These are phyloP conservation scores for Augiades crinisus DNA, from an alignment of 2,888 invertebrate genomes.

Conservation along the genomic window DNA sequence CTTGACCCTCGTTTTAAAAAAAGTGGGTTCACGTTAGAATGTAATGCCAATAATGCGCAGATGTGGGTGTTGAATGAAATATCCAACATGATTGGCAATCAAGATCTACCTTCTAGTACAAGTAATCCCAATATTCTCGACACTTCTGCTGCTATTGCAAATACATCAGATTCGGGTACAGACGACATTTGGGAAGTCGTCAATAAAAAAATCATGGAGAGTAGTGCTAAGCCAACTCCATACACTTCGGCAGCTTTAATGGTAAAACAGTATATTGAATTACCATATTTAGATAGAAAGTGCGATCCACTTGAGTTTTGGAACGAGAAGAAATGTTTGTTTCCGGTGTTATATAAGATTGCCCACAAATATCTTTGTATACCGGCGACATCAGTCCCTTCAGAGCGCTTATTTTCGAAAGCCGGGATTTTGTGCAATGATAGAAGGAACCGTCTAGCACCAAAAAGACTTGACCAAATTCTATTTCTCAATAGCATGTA, in stretches of 20 bases:
- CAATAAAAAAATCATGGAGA: no score
- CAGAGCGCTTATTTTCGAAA: constrained; percentile 34
- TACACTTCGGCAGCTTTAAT: constrained; percentile 28
- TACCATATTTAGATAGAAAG: constrained; percentile 30
- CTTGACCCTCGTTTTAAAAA: no score
- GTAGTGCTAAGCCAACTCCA: constrained; percentile 1
- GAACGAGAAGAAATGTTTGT: constrained; percentile 19
- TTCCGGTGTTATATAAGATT: constrained; percentile 24
- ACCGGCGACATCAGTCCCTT: constrained; percentile 31
- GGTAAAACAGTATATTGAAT: constrained; percentile 16
- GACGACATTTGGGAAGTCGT: no score
- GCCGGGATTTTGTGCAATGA: constrained; percentile 32
- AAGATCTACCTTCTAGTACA: no score
- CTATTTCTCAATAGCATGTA: background rate
- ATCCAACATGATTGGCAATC: no score
- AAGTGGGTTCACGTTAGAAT: no score
- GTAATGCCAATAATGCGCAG: no score
- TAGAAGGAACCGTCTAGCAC: constrained; percentile 26
- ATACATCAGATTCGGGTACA: no score
- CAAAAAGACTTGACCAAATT: constrained; percentile 13
- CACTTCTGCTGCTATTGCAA: no score
- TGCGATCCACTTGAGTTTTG: constrained; percentile 26
- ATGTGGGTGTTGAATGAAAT: no score
- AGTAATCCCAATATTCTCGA: no score
- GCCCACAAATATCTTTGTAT: constrained; percentile 33